Evolutionary conservation across 2,888 invertebrate species (phyloP), one percentile per base, ranked within the genome.

Genomic region (Limnephilus lunatus): DNA sequence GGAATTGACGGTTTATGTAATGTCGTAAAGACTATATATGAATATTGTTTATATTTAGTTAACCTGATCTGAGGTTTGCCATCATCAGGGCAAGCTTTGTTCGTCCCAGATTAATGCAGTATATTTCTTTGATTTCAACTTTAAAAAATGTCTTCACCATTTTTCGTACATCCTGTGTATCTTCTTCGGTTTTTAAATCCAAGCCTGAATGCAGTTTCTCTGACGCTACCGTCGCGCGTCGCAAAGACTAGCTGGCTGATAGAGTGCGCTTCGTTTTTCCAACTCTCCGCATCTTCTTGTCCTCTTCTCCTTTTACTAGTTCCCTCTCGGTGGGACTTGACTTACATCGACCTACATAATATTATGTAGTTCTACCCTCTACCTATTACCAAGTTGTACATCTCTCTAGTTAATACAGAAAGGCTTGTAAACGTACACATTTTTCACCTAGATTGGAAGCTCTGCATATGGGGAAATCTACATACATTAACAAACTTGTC

Each of bases 191-290:
- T 68, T 68, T 68, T 25, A 2, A 68, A 68, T 68, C 68, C 25
- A 68, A 68, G 68, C 1, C 39, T 91, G 92, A 92, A 91, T 91
- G 91, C 92, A 89, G 91, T 92, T 92, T 91, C 91, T 85, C 89
- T 89, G 89, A 89, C 85, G 90, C 35, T 48, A 19, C 32, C 88
- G 39, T 91, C 89, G 89, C 89, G 91, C 88, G 39, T 91, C 89
- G 89, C 89, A 92, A 88, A 92, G 91, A 68, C 68, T 30, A 25
- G 82, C 81, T 48, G 14, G 82, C 81, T 48, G 85, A 92, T 85
- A 85, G 31, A 85, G 68, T 90, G 68, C 83, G 82, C 83, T 90
- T 53, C 35, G 68, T 85, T 83, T 83, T 83, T 83, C 83, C 14
- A 83, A 53, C 31, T 32, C 53, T 53, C 90, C 1, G 30, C 90